These are phyloP conservation scores for Lysiphlebus fabarum DNA, from an alignment of 1,140 invertebrate species.

Conservation along the genomic window DNA sequence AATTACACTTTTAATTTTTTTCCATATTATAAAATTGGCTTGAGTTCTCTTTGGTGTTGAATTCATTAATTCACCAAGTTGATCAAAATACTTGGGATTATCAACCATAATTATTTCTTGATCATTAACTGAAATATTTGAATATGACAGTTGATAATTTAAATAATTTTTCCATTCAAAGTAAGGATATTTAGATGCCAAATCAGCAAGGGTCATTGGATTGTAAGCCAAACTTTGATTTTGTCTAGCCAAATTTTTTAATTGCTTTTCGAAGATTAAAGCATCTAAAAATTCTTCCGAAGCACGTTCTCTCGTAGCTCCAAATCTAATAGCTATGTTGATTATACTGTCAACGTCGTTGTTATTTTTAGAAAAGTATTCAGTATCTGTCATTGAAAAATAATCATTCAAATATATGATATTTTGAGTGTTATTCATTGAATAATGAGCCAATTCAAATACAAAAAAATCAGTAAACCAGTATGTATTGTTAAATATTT, in stretches of 20 bases:
- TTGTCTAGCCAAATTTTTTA: too few species aligned
- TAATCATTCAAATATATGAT: slow-evolving; percentile 26
- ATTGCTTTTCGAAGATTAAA: too few species aligned
- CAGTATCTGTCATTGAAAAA: too few species aligned
- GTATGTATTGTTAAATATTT: slow-evolving; percentile 74
- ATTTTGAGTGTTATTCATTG: slow-evolving; percentile 63
- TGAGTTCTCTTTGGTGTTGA: slow-evolving; percentile 61
- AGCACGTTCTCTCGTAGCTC: too few species aligned
- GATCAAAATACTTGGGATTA: slow-evolving; percentile 59
- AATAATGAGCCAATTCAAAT: slow-evolving; percentile 83
- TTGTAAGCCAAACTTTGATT: slow-evolving; percentile 51
- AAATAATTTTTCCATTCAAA: slow-evolving; percentile 60
- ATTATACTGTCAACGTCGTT: too few species aligned
- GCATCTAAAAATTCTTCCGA: too few species aligned
- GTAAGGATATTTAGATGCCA: slow-evolving; percentile 52
- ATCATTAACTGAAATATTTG: slow-evolving; percentile 30
- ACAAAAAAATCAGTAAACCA: slow-evolving; percentile 88
- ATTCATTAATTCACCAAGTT: slow-evolving; percentile 56
- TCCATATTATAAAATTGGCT: slow-evolving; percentile 82
- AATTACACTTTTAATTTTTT: too few species aligned
- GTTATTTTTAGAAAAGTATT: too few species aligned
- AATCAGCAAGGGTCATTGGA: slow-evolving; percentile 59
- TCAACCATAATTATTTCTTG: slow-evolving; percentile 69
- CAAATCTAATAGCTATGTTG: too few species aligned
- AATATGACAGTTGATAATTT: slow-evolving; percentile 48